Conservation (phyloP, 2,113 vertebrate genomes). For the Zosterops hypoxanthus region DNA sequence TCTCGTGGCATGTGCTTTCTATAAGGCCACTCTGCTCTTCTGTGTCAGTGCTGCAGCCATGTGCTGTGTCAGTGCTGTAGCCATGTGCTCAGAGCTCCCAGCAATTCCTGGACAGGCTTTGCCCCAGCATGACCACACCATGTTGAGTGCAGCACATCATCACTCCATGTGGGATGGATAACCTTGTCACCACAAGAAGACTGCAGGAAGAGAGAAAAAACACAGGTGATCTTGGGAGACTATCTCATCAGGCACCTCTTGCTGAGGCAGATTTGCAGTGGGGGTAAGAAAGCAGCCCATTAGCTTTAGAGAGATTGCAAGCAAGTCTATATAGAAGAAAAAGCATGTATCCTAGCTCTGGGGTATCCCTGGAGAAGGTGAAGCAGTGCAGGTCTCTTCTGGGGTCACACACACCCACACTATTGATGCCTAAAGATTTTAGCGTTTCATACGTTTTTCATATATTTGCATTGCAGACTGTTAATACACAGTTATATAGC, state of each 20-base stretch:
- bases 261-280: neutral
- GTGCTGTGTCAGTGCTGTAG: neutral
- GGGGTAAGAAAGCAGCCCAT: neutral
- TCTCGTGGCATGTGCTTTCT: neutral
- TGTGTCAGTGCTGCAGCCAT: neutral
- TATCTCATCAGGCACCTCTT: neutral
- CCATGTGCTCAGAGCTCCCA: neutral
- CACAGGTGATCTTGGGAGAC: neutral
- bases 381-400: neutral
- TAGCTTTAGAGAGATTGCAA: neutral
- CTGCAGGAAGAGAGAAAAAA: neutral
- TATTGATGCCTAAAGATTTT: neutral
- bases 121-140: fast-evolving
- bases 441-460: neutral
- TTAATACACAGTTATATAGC: neutral
- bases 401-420: neutral
- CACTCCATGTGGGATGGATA: fast-evolving
- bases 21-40: neutral
- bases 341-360: neutral
- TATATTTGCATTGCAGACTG: neutral
- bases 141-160: fast-evolving
- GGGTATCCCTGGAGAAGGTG: neutral
- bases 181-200: neutral
- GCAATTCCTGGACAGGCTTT: neutral
- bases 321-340: neutral